Evolutionary conservation across 2,888 invertebrate species (phyloP).

Genomic region (Brachylomia viminalis): DNA sequence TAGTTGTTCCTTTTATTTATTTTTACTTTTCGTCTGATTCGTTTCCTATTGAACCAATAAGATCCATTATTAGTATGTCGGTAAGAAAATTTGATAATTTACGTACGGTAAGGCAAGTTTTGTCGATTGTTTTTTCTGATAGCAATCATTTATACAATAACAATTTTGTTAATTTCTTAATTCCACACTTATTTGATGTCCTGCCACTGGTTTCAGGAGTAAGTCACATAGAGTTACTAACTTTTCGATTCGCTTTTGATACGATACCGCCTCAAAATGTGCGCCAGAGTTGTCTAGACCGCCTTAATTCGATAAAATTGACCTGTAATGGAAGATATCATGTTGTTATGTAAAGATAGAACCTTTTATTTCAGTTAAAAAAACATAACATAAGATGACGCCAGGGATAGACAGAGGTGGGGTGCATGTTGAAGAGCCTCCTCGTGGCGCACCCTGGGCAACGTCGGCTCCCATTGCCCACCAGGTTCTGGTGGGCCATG

Average conservation of each 20-base stretch:
- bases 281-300: conserved; percentile 31
- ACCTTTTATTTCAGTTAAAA: background rate
- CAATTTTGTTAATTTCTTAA: conserved; percentile 10
- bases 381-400: too few relatives aligned
- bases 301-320: conserved; percentile 37
- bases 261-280: conserved; percentile 26
- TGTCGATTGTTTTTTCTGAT: background rate
- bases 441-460: too few relatives aligned
- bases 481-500: too few relatives aligned
- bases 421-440: too few relatives aligned
- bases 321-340: conserved; percentile 26
- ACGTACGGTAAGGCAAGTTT: too few relatives aligned
- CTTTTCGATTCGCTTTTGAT: conserved; percentile 20
- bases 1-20: background rate
- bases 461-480: too few relatives aligned
- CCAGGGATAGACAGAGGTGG: too few relatives aligned
- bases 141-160: background rate
- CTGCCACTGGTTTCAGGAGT: conserved; percentile 17
- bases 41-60: background rate
- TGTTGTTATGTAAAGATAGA: background rate
- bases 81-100: background rate
- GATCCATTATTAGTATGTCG: background rate
- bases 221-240: background rate
- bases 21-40: background rate
- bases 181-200: conserved; percentile 27